Conservation (phyloP, 2,888 invertebrate species). For the Lordiphosa fenestrarum region DNA sequence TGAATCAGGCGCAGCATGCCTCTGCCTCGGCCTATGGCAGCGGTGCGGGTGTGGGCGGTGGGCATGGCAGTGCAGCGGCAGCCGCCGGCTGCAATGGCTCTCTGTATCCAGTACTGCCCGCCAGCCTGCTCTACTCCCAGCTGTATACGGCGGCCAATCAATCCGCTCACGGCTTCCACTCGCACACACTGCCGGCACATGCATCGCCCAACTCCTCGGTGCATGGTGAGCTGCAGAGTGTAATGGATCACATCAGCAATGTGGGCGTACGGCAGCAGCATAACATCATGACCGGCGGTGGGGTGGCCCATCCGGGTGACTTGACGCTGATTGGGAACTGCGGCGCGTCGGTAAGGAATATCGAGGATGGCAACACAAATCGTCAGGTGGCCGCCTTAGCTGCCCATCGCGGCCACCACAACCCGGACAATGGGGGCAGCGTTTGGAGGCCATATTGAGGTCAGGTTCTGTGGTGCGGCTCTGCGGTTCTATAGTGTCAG, state of each 20-base stretch:
- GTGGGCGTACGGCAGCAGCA: slow-evolving; percentile 82
- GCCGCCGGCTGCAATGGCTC: slow-evolving; percentile 86
- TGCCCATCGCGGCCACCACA: slow-evolving; percentile 80
- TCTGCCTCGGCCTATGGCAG: slow-evolving; percentile 80
- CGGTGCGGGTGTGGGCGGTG: slow-evolving; percentile 78
- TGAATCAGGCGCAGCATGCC: slow-evolving; percentile 82
- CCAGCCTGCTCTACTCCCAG: slow-evolving; percentile 91
- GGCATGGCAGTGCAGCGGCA: slow-evolving; percentile 61
- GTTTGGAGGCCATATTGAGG: slow-evolving; percentile 89
- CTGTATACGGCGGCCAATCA: slow-evolving; percentile 90
- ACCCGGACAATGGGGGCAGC: slow-evolving; percentile 83
- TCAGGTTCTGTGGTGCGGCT: slow-evolving; percentile 79
- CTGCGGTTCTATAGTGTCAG: slow-evolving; percentile 79
- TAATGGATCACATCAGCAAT: slow-evolving; percentile 88
- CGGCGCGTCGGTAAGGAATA: slow-evolving; percentile 79
- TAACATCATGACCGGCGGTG: slow-evolving; percentile 81
- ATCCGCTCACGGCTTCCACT: slow-evolving; percentile 86
- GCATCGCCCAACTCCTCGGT: slow-evolving; percentile 83
- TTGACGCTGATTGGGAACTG: slow-evolving; percentile 80
- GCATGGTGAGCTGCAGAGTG: slow-evolving; percentile 87
- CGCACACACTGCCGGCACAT: slow-evolving; percentile 85
- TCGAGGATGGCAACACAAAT: slow-evolving; percentile 79
- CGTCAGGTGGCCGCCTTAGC: slow-evolving; percentile 80
- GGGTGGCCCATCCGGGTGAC: slow-evolving; percentile 78
- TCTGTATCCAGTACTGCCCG: slow-evolving; percentile 89